A percentile compares a stretch with the other conserved stretches of the same genome.
These are phyloP conservation scores for Caiman crocodilus DNA, from an alignment of 2,797 vertebrate species.

Conservation along the genomic window DNA sequence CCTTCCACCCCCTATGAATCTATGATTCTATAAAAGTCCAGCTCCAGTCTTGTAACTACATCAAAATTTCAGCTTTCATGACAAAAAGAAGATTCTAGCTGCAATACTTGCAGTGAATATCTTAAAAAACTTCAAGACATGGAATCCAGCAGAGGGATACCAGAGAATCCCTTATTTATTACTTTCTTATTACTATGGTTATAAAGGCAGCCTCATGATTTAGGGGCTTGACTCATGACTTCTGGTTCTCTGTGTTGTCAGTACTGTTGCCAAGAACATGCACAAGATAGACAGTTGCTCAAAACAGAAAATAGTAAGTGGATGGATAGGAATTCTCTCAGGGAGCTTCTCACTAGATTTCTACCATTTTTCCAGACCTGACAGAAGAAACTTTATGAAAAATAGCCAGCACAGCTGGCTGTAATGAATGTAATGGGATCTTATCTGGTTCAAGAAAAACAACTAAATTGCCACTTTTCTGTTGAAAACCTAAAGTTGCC, in stretches of 20 bases:
- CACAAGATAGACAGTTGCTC: not conserved
- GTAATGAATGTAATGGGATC: not conserved
- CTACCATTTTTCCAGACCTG: not conserved
- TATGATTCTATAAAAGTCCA: not conserved
- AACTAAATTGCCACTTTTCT: not conserved
- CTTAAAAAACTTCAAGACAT: not conserved
- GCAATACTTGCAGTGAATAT: not conserved
- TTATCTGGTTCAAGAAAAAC: not conserved
- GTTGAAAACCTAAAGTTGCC: not conserved
- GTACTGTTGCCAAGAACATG: not conserved
- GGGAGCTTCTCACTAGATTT: not conserved
- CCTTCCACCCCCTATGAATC: too few relatives aligned
- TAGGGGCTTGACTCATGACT: accelerated
- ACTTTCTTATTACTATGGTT: not conserved
- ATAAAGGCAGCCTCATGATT: not conserved
- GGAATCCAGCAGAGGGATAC: not conserved
- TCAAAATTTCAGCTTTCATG: not conserved
- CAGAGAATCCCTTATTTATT: not conserved
- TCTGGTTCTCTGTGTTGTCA: not conserved
- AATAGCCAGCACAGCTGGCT: not conserved
- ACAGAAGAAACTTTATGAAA: not conserved
- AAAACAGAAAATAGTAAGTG: not conserved
- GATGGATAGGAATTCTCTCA: not conserved
- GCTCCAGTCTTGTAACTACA: not conserved
- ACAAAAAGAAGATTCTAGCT: not conserved